Conservation (phyloP, 2,113 vertebrate species). For the Xiphias gladius region DNA sequence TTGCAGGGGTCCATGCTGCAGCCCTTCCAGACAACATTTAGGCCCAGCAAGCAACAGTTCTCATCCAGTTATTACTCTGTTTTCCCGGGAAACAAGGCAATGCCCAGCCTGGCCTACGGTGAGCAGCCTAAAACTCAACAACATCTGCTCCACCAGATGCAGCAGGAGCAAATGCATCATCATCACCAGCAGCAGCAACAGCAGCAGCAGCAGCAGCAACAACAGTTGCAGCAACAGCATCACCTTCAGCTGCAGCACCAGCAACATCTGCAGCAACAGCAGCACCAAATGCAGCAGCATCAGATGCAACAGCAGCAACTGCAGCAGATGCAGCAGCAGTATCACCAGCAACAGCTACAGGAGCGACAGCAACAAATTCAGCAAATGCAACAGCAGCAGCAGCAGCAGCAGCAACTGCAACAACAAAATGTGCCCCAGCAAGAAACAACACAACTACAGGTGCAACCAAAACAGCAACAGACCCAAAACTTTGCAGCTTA, state of each 20-base stretch:
- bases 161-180: constrained; percentile 79
- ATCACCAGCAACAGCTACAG: constrained; percentile 71
- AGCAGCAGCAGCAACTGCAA: constrained; percentile 64
- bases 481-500: constrained; percentile 63
- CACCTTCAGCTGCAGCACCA: constrained; percentile 78
- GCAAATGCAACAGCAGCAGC: constrained; percentile 65
- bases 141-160: constrained; percentile 79
- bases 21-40: constrained; percentile 93
- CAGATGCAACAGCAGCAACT: constrained; percentile 79
- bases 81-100: constrained; percentile 85
- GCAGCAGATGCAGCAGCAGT: constrained; percentile 78
- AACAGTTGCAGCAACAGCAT: constrained; percentile 79
- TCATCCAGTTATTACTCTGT: constrained; percentile 87
- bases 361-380: constrained; percentile 69
- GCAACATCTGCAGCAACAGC: constrained; percentile 65
- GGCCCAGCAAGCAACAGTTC: constrained; percentile 90
- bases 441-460: constrained; percentile 83
- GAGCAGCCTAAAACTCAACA: constrained; percentile 83
- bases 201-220: constrained; percentile 72
- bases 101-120: constrained; percentile 69
- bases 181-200: constrained; percentile 54
- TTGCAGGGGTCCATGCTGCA: constrained; percentile 87
- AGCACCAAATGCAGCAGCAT: constrained; percentile 78
- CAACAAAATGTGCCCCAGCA: constrained; percentile 71
- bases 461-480: constrained; percentile 71